A percentile compares a stretch with the other conserved stretches of the same genome.
phyloP scores from a whole-genome alignment of 2,888 invertebrate species.

The Blastobasis adustella region DNA sequence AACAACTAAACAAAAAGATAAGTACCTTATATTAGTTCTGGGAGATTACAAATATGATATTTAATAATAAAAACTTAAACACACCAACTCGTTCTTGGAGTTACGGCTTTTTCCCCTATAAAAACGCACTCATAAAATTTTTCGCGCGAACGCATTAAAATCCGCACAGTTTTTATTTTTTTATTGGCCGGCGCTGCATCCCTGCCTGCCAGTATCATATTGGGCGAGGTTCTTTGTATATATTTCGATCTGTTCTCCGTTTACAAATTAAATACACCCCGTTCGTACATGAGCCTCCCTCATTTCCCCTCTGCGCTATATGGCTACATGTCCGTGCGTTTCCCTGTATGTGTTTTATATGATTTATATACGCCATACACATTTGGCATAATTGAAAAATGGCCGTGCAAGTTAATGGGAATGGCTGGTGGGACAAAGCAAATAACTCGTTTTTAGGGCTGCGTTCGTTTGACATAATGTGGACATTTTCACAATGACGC shows the following conservation, averaged over 20 bases:
- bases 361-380: constrained; percentile 64
- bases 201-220: constrained; percentile 35
- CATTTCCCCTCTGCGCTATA: constrained; percentile 4
- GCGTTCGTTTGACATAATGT: background rate
- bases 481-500: background rate
- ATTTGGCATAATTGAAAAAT: constrained; percentile 74
- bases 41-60: background rate
- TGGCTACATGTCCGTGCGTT: constrained; percentile 10
- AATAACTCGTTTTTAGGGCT: constrained; percentile 38
- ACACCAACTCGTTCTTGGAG: background rate
- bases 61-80: background rate
- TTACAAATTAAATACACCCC: constrained; percentile 62
- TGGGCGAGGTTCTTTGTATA: constrained; percentile 24
- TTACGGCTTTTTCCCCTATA: constrained; percentile 5
- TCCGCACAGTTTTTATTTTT: constrained; percentile 24
- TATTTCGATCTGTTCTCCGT: constrained; percentile 49
- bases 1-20: background rate
- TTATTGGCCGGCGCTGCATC: constrained; percentile 27
- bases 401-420: constrained; percentile 50
- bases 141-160: constrained; percentile 27
- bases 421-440: constrained; percentile 43
- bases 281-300: constrained; percentile 15
- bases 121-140: constrained; percentile 35
- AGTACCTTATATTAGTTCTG: too few relatives aligned
- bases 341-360: constrained; percentile 27